phyloP scores from a whole-genome alignment of 2,888 invertebrate species.

The Oligia fasciuncula region DNA sequence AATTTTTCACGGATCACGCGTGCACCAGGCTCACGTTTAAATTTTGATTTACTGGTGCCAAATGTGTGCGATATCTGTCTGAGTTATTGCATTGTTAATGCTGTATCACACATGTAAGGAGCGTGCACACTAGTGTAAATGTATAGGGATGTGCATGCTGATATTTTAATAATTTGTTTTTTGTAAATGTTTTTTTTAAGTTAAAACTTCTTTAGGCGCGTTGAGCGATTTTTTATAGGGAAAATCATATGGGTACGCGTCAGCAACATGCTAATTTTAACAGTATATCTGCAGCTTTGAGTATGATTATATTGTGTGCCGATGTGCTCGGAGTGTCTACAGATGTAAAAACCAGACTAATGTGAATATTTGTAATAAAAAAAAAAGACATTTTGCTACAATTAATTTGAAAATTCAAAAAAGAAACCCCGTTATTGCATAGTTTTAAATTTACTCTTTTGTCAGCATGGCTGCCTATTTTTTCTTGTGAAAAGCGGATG shows the following conservation, averaged over 20 bases:
- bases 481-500: not conserved
- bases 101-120: slow-evolving; percentile 42
- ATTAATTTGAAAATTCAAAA: too few relatives aligned
- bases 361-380: too few relatives aligned
- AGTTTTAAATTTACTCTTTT: too few relatives aligned
- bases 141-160: not conserved
- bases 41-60: slow-evolving; percentile 85
- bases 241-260: not conserved
- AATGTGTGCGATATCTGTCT: slow-evolving; percentile 84
- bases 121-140: not conserved
- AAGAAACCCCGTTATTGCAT: too few relatives aligned
- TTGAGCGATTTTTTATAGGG: not conserved
- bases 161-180: not conserved
- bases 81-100: slow-evolving; percentile 80
- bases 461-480: too few relatives aligned
- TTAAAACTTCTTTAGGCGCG: not conserved
- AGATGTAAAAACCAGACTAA: too few relatives aligned
- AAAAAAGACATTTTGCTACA: too few relatives aligned
- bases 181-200: not conserved
- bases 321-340: not conserved
- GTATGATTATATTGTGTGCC: not conserved
- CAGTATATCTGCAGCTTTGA: not conserved
- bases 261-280: not conserved
- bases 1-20: slow-evolving; percentile 86
- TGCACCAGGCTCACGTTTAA: slow-evolving; percentile 70